phyloP scores from a whole-genome alignment of 2,113 vertebrate genomes.

The Aleadryas rufinucha region DNA sequence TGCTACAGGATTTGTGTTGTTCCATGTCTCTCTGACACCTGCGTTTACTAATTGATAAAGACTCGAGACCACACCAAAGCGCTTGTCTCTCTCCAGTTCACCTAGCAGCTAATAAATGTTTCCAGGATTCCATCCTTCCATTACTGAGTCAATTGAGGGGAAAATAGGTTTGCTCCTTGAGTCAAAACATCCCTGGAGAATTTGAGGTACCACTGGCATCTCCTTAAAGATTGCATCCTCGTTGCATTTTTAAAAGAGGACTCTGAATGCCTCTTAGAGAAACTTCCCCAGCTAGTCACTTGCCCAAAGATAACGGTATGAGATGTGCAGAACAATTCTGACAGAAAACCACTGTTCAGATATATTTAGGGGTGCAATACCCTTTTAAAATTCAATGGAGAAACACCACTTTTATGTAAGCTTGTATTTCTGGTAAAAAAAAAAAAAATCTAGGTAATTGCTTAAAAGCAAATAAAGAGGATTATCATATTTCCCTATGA shows the following conservation, averaged over 20 bases:
- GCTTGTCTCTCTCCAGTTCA: not conserved
- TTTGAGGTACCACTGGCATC: not conserved
- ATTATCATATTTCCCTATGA: not conserved
- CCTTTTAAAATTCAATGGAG: not conserved
- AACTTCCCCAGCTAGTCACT: not conserved
- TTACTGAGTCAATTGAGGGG: not conserved
- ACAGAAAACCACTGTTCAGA: not conserved
- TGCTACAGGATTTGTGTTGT: not conserved
- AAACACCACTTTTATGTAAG: not conserved
- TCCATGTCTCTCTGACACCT: not conserved
- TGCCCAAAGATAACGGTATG: not conserved
- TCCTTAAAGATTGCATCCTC: not conserved
- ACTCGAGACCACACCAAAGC: not conserved
- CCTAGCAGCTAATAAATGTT: not conserved
- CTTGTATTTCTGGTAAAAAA: not conserved
- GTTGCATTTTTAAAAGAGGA: not conserved
- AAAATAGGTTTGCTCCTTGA: slow-evolving; percentile 25
- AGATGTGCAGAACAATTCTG: not conserved
- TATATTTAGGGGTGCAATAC: not conserved
- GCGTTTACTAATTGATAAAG: slow-evolving; percentile 17
- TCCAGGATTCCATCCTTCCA: not conserved
- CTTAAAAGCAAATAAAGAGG: not conserved
- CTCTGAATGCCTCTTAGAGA: not conserved
- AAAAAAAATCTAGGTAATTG: not conserved
- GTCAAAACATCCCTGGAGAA: not conserved